Conservation (phyloP, 2,888 invertebrate species). For the Lycaena phlaeas region DNA sequence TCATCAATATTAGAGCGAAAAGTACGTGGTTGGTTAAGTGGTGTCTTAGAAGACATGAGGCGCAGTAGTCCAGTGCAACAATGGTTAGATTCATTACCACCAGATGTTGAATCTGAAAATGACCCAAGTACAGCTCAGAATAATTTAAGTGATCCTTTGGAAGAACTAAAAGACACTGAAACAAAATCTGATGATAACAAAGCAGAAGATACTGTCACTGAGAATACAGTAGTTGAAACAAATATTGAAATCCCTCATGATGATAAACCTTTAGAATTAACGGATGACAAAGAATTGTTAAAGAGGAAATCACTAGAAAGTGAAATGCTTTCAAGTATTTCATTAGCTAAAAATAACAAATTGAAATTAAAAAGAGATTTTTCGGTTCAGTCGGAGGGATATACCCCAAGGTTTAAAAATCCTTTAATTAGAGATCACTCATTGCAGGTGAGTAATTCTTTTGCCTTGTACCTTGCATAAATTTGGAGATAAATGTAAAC, state of each 20-base stretch:
- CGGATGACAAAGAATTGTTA: constrained; percentile 41
- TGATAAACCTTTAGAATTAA: constrained; percentile 44
- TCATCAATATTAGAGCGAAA: constrained; percentile 60
- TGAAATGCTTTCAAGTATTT: constrained; percentile 42
- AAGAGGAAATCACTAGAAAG: constrained; percentile 56
- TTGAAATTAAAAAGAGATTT: constrained; percentile 52
- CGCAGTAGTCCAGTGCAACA: constrained; percentile 81
- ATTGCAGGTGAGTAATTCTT: constrained; percentile 44
- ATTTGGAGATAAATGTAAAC: too few species aligned
- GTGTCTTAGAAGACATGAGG: constrained; percentile 72
- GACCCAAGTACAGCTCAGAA: constrained; percentile 14
- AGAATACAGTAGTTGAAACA: constrained; percentile 39
- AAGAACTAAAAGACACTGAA: constrained; percentile 29
- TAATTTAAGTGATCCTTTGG: constrained; percentile 15
- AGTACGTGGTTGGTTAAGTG: constrained; percentile 62
- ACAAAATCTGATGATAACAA: constrained; percentile 46
- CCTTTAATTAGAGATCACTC: constrained; percentile 64
- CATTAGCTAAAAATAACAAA: constrained; percentile 35
- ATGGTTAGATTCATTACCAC: constrained; percentile 82
- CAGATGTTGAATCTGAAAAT: constrained; percentile 27
- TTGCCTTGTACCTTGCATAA: too few species aligned
- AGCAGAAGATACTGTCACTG: constrained; percentile 46
- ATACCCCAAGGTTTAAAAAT: constrained; percentile 54
- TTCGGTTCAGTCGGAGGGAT: constrained; percentile 64
- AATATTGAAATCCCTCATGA: constrained; percentile 13